Evolutionary conservation across 2,888 invertebrate species (phyloP).

Genomic region (Heliconius sara): DNA sequence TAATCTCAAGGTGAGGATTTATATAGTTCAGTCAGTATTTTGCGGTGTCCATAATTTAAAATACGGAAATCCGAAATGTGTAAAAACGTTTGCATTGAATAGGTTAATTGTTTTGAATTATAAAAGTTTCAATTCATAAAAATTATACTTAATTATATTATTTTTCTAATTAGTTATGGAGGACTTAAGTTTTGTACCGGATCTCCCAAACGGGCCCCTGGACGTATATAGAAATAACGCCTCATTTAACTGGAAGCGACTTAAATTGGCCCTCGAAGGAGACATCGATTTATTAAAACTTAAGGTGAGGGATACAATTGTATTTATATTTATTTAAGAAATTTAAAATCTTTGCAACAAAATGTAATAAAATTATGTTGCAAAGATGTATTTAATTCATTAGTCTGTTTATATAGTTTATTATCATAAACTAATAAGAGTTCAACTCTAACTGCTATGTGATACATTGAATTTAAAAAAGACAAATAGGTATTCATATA

Average conservation of each 20-base stretch:
- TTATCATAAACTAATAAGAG: no score
- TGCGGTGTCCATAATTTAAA: slow-evolving; percentile 28
- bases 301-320: slow-evolving; percentile 85
- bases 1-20: slow-evolving; percentile 48
- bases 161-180: slow-evolving; percentile 62
- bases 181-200: slow-evolving; percentile 86
- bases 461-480: neutral
- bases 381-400: neutral
- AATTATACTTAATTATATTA: neutral
- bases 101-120: neutral
- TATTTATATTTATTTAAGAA: neutral
- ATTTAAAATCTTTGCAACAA: neutral
- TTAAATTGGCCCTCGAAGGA: slow-evolving; percentile 91
- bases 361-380: neutral
- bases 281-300: slow-evolving; percentile 87
- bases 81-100: neutral
- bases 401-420: neutral
- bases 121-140: neutral
- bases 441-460: neutral
- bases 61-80: slow-evolving; percentile 16
- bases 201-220: slow-evolving; percentile 90
- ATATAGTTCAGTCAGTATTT: slow-evolving; percentile 34
- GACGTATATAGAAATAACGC: slow-evolving; percentile 90
- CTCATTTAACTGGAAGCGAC: slow-evolving; percentile 93
- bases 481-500: neutral